Evolutionary conservation across 2,888 invertebrate genomes (phyloP).

Genomic region (Stenodera caucasica): DNA sequence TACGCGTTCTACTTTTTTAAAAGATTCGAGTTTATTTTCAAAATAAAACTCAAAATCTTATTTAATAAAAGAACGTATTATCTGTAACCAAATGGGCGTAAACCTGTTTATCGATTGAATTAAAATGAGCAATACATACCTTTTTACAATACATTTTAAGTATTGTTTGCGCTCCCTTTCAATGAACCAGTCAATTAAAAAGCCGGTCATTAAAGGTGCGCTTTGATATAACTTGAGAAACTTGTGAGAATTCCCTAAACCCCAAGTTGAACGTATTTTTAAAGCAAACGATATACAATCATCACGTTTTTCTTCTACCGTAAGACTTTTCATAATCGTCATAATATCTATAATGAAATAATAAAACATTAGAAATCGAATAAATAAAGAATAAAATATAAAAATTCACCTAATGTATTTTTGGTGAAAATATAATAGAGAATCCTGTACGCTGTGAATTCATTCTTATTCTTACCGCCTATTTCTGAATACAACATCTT

Average conservation of each 20-base stretch:
- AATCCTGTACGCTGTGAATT: constrained; percentile 96
- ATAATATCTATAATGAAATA: constrained; percentile 78
- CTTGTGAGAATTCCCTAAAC: constrained; percentile 86
- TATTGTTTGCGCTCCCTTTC: constrained; percentile 92
- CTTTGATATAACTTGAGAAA: constrained; percentile 88
- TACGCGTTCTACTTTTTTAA: neutral
- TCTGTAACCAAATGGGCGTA: constrained; percentile 1
- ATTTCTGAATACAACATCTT: constrained; percentile 90
- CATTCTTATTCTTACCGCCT: constrained; percentile 73
- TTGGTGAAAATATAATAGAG: constrained; percentile 98
- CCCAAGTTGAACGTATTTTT: constrained; percentile 90
- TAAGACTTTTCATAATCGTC: constrained; percentile 82
- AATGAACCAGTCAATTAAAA: constrained; percentile 97
- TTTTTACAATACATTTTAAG: constrained; percentile 90
- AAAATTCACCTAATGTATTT: constrained; percentile 83
- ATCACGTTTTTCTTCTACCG: constrained; percentile 75
- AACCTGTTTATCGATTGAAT: neutral
- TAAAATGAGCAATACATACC: constrained; percentile 73
- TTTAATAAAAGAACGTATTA: neutral
- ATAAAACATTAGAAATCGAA: constrained; percentile 20
- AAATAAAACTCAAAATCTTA: neutral
- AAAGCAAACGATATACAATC: constrained; percentile 84
- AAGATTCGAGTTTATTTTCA: neutral
- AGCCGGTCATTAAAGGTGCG: constrained; percentile 94
- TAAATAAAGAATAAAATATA: neutral